These are phyloP conservation scores for Podarcis raffonei DNA, from an alignment of 2,113 vertebrate species.

Conservation along the genomic window DNA sequence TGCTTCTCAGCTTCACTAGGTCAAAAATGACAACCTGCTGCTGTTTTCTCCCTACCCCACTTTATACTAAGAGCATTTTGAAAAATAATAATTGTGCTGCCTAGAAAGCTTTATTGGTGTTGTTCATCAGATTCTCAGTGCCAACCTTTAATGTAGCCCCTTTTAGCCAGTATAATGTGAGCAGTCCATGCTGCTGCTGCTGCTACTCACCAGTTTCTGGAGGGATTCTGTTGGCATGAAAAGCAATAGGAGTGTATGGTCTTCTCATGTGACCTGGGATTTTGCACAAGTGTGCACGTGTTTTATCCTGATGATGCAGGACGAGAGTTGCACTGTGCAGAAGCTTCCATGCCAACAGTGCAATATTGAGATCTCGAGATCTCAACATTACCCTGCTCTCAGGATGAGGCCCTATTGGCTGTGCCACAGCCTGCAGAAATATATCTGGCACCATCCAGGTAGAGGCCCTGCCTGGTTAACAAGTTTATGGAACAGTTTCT, in stretches of 20 bases:
- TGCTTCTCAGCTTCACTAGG: not conserved
- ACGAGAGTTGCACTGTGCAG: too few relatives aligned
- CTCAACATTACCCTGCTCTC: too few relatives aligned
- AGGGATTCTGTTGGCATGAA: not conserved
- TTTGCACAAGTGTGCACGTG: not conserved
- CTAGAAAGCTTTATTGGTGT: not conserved
- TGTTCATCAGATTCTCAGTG: not conserved
- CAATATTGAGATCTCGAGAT: too few relatives aligned
- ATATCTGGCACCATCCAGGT: too few relatives aligned
- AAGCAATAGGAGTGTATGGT: not conserved
- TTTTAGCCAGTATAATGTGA: not conserved
- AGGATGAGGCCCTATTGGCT: too few relatives aligned
- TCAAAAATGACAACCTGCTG: not conserved
- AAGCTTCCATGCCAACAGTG: too few relatives aligned
- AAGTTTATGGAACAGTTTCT: too few relatives aligned
- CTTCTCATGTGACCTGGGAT: not conserved
- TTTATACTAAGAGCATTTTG: fast-evolving
- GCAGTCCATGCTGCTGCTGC: not conserved
- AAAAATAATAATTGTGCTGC: not conserved
- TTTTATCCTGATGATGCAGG: not conserved
- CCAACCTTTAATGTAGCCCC: not conserved
- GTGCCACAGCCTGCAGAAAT: too few relatives aligned
- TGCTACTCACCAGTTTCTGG: not conserved
- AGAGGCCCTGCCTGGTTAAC: too few relatives aligned
- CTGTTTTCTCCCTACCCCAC: too few relatives aligned